phyloP scores from a whole-genome alignment of 2,797 vertebrate genomes.

The Dendrocincla tyrannina region DNA sequence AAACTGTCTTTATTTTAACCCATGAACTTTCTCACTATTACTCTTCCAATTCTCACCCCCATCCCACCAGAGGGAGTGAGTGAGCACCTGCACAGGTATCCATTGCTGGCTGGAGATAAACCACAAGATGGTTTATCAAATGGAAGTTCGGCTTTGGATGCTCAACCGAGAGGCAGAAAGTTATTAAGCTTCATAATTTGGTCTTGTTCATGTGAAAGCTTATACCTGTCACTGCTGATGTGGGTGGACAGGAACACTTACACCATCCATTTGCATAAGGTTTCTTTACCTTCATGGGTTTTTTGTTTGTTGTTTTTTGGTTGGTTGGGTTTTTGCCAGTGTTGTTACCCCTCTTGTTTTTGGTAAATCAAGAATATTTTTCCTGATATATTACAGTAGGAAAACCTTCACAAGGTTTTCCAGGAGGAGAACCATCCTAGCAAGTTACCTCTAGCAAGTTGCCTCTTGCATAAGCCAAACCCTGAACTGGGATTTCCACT shows the following conservation, averaged over 20 bases:
- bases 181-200: background rate
- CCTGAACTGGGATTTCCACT: background rate
- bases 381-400: background rate
- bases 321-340: background rate
- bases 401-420: background rate
- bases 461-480: background rate
- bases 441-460: background rate
- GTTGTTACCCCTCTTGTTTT: background rate
- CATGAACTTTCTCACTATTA: background rate
- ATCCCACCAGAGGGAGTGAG: accelerated
- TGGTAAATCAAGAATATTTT: background rate
- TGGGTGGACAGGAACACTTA: background rate
- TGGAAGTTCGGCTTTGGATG: background rate
- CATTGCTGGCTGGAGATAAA: background rate
- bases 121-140: background rate
- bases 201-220: background rate
- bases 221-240: background rate
- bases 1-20: background rate
- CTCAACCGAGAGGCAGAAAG: background rate
- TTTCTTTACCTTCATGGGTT: background rate
- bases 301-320: no score
- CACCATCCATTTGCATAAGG: accelerated
- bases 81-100: accelerated
- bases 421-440: background rate
- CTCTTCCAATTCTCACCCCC: background rate